A percentile compares a stretch with the other conserved stretches of the same genome.
Conservation (phyloP, 1,140 invertebrate species). For the Elysia chlorotica region DNA sequence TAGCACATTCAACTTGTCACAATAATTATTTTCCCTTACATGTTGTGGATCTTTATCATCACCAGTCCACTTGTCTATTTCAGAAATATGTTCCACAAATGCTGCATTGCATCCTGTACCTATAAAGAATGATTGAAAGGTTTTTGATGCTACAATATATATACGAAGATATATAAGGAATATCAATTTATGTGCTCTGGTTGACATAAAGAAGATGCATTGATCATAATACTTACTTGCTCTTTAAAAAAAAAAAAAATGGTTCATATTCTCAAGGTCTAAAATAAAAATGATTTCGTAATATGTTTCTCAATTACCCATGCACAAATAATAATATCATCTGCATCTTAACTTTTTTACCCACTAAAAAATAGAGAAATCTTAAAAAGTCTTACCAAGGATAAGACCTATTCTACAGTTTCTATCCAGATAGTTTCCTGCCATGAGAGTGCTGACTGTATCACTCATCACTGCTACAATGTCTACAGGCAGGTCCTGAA, state of each 20-base stretch:
- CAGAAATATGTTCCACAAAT: slow-evolving; percentile 86
- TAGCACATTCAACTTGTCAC: not conserved
- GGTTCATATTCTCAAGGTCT: not conserved
- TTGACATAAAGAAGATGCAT: not conserved
- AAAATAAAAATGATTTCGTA: too few species aligned
- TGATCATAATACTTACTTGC: not conserved
- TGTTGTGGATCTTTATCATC: slow-evolving; percentile 29
- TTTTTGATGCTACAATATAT: too few species aligned
- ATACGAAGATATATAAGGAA: too few species aligned
- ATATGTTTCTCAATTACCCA: too few species aligned
- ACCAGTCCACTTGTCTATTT: slow-evolving; percentile 65
- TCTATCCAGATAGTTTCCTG: slow-evolving; percentile 89
- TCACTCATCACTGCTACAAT: slow-evolving; percentile 95
- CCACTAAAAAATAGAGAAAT: not conserved
- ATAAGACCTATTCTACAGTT: slow-evolving; percentile 89
- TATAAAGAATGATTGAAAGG: too few species aligned
- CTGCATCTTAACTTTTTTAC: not conserved
- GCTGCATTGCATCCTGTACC: slow-evolving; percentile 96
- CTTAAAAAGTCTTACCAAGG: slow-evolving; percentile 69
- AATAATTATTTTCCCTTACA: slow-evolving; percentile 16
- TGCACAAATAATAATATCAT: too few species aligned
- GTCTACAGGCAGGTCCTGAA: slow-evolving; percentile 70
- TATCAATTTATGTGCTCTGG: not conserved
- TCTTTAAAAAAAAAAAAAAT: not conserved
- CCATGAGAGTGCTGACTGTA: slow-evolving; percentile 96